Evolutionary conservation across 2,888 invertebrate genomes (phyloP).

Genomic region (Stenichneumon culpator): DNA sequence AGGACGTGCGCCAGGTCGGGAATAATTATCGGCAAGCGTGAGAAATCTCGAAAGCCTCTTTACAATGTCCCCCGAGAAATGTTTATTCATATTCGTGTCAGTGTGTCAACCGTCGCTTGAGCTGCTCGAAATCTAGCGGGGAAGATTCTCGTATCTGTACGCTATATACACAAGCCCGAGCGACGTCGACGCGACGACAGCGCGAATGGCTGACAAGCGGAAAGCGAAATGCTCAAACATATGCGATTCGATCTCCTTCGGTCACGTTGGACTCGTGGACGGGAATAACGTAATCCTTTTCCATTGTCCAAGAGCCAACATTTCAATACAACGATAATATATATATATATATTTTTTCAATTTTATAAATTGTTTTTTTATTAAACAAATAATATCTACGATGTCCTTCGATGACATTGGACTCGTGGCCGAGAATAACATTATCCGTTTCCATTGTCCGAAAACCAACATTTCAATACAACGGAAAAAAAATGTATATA

Average conservation of each 20-base stretch:
- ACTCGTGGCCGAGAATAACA: not conserved
- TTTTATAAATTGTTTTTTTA: not conserved
- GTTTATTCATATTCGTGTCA: conserved; percentile 65
- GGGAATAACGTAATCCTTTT: not conserved
- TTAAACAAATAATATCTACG: not conserved
- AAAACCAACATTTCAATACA: not conserved
- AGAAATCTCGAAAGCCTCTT: not conserved
- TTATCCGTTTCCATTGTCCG: not conserved
- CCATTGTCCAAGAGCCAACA: not conserved
- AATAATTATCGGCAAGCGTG: conserved; percentile 30
- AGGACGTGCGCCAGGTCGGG: not conserved
- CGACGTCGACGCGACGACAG: conserved; percentile 2
- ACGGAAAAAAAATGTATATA: too few species aligned
- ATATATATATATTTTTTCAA: not conserved
- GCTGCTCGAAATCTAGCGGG: conserved; percentile 29
- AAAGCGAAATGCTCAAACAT: not conserved
- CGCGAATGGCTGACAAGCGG: not conserved
- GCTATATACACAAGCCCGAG: conserved; percentile 5
- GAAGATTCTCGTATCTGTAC: conserved; percentile 20
- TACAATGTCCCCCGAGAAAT: conserved; percentile 19
- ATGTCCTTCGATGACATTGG: not conserved
- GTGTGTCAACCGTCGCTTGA: conserved; percentile 60
- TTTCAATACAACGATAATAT: not conserved
- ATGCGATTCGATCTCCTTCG: not conserved
- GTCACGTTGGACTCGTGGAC: not conserved